Evolutionary conservation across 2,888 invertebrate genomes (phyloP).

Genomic region (Oxystoma pomonae): DNA sequence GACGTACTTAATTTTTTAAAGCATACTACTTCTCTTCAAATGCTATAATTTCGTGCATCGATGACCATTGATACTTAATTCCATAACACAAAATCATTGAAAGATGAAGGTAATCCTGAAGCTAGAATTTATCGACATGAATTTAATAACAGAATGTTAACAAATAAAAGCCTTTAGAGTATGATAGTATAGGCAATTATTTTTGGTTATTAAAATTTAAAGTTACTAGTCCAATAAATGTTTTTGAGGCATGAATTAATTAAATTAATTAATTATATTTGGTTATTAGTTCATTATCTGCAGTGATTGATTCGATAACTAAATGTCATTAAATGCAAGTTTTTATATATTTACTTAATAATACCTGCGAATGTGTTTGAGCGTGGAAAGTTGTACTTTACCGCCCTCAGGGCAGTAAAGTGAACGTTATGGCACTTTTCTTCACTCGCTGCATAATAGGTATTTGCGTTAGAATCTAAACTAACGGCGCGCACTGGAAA

Average conservation of each 20-base stretch:
- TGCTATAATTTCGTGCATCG: not conserved
- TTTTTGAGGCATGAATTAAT: not conserved
- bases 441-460: too few relatives aligned
- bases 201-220: not conserved
- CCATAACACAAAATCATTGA: not conserved
- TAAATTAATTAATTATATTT: not conserved
- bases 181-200: not conserved
- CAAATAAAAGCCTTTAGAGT: not conserved
- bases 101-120: too few relatives aligned
- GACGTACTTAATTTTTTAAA: not conserved
- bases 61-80: not conserved
- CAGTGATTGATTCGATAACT: not conserved
- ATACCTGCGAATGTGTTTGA: not conserved
- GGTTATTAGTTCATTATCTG: not conserved
- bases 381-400: not conserved
- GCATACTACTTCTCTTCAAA: not conserved
- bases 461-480: too few relatives aligned
- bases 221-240: not conserved
- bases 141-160: too few relatives aligned
- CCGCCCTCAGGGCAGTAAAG: too few relatives aligned
- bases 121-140: too few relatives aligned
- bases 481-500: too few relatives aligned
- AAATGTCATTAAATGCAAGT: not conserved
- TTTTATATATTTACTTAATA: not conserved
- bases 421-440: too few relatives aligned